Conservation (phyloP, 2,113 vertebrate species). For the Lasiurus borealis region DNA sequence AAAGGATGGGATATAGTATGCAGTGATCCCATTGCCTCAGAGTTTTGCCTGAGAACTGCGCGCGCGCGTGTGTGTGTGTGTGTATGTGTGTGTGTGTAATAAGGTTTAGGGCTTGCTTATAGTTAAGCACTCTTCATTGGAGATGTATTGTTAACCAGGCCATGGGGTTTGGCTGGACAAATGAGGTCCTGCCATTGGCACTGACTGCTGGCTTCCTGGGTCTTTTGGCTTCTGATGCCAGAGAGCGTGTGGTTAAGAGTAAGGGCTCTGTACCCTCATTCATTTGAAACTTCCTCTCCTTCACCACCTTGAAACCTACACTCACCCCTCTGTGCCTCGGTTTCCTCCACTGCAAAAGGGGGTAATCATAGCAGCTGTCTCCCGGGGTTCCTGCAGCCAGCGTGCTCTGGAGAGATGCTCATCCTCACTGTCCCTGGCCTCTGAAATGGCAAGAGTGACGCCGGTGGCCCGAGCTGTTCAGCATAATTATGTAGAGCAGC, state of each 20-base stretch:
- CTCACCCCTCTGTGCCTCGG: neutral
- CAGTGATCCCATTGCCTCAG: neutral
- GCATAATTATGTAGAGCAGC: neutral
- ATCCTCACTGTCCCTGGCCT: neutral
- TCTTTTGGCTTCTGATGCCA: neutral
- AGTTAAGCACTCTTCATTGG: neutral
- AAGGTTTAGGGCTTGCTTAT: neutral
- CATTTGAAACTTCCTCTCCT: neutral
- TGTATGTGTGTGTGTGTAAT: too few species aligned
- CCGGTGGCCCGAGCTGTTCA: neutral
- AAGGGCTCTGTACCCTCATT: neutral
- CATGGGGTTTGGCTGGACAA: neutral
- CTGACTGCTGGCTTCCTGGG: neutral
- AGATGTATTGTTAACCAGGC: neutral
- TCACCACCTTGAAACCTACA: too few species aligned
- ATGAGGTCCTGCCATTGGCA: neutral
- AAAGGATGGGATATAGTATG: neutral
- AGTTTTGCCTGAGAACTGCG: neutral
- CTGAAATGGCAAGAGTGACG: accelerated
- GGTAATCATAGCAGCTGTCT: neutral
- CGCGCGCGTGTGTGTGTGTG: too few species aligned
- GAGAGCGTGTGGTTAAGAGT: neutral
- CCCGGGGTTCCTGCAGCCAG: neutral
- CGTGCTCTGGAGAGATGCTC: neutral
- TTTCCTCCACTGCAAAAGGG: neutral